Conservation (phyloP, 2,113 vertebrate species). For the Podiceps cristatus region DNA sequence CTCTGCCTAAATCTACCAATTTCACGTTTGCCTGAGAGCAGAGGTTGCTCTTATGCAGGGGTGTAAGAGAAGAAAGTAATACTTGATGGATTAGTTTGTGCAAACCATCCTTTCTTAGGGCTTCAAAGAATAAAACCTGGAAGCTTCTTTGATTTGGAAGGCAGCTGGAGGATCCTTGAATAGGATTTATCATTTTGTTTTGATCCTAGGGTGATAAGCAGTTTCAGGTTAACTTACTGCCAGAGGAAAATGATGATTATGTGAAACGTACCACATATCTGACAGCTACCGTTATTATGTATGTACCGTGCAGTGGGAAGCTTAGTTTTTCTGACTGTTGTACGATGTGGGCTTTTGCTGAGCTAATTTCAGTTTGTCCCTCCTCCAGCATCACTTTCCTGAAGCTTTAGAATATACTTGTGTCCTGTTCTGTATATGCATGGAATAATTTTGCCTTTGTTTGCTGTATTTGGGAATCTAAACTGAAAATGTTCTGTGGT, state of each 20-base stretch:
- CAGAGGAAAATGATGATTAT: background rate
- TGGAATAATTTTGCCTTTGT: background rate
- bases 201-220: background rate
- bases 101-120: background rate
- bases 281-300: background rate
- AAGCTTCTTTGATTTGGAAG: background rate
- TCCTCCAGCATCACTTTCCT: background rate
- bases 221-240: background rate
- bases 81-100: background rate
- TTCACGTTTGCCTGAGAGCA: background rate
- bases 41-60: background rate
- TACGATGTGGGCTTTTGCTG: background rate
- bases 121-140: background rate
- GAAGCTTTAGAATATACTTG: background rate
- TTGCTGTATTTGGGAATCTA: background rate
- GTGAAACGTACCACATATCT: rapidly evolving
- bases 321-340: background rate
- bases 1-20: background rate
- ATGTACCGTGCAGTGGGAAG: background rate
- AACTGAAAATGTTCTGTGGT: background rate
- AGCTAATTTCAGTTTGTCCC: background rate
- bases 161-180: background rate
- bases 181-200: background rate
- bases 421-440: background rate
- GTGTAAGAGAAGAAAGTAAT: background rate